phyloP scores from a whole-genome alignment of 2,113 vertebrate species.

The Geococcyx californianus region DNA sequence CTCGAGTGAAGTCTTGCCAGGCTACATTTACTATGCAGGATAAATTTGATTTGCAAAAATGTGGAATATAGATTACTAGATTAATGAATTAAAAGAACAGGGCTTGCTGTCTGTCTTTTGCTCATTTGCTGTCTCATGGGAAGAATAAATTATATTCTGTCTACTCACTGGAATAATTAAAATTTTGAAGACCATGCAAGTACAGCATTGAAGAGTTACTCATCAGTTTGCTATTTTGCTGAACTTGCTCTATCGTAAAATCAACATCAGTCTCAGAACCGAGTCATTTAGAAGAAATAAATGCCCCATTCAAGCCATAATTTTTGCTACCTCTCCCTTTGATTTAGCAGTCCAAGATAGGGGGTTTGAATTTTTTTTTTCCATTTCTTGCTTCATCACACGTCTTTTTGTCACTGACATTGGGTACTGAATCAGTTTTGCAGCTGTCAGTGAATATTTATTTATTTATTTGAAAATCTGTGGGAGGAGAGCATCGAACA shows the following conservation, averaged over 20 bases:
- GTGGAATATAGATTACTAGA: conserved; percentile 13
- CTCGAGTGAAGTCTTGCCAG: conserved; percentile 8
- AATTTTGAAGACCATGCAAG: conserved; percentile 3
- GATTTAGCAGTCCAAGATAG: neutral
- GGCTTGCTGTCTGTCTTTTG: neutral
- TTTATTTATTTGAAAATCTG: neutral
- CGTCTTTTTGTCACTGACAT: neutral
- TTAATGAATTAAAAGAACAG: conserved; percentile 40
- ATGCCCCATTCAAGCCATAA: neutral
- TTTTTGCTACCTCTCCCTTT: neutral
- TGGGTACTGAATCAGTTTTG: neutral
- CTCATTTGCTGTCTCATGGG: neutral
- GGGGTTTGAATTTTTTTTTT: neutral
- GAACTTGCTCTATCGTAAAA: neutral
- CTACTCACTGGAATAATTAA: conserved; percentile 3
- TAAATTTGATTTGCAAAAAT: conserved; percentile 45
- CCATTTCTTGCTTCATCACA: neutral
- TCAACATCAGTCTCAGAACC: neutral
- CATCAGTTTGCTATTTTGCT: neutral
- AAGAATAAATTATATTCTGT: conserved; percentile 23
- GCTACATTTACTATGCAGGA: conserved; percentile 12
- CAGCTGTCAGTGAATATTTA: neutral
- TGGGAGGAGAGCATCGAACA: neutral
- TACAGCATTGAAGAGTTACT: neutral
- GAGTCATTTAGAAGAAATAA: neutral